Conservation (phyloP, 2,113 vertebrate species). For the Podilymbus podiceps region DNA sequence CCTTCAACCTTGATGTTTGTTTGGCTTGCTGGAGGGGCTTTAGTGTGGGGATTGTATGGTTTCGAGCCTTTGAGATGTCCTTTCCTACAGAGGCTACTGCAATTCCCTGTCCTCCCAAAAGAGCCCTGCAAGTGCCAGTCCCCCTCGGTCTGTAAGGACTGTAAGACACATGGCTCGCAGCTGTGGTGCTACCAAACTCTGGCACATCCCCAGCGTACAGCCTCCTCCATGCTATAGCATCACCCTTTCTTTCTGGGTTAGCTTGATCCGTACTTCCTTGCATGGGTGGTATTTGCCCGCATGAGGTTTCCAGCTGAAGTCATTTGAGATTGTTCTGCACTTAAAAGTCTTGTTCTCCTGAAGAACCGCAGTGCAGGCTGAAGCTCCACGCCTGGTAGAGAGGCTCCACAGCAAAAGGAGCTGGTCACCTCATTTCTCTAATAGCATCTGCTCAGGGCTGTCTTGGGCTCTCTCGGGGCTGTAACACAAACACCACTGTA, state of each 20-base stretch:
- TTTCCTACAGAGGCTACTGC: not conserved
- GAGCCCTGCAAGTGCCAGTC: not conserved
- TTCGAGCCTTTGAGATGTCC: not conserved
- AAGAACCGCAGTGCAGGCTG: not conserved
- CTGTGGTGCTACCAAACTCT: not conserved
- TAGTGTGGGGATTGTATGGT: not conserved
- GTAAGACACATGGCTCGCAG: not conserved
- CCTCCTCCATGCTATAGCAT: not conserved
- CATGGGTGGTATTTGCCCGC: not conserved
- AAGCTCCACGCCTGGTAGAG: not conserved
- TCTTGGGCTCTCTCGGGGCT: not conserved
- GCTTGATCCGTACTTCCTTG: not conserved
- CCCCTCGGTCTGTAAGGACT: not conserved
- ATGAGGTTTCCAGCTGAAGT: not conserved
- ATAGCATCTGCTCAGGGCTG: not conserved
- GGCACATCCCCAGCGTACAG: not conserved
- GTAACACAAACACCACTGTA: not conserved
- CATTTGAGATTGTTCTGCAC: not conserved
- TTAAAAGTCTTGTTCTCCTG: not conserved
- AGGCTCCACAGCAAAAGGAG: not conserved
- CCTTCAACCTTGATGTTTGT: conserved; percentile 49
- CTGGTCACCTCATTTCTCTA: not conserved
- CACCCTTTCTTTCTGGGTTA: not conserved
- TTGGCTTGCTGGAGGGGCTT: conserved; percentile 22
- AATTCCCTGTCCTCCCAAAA: not conserved